Base-by-base conservation (phyloP, 2,888 invertebrate genomes). In the Nomada lathburiana region DNA sequence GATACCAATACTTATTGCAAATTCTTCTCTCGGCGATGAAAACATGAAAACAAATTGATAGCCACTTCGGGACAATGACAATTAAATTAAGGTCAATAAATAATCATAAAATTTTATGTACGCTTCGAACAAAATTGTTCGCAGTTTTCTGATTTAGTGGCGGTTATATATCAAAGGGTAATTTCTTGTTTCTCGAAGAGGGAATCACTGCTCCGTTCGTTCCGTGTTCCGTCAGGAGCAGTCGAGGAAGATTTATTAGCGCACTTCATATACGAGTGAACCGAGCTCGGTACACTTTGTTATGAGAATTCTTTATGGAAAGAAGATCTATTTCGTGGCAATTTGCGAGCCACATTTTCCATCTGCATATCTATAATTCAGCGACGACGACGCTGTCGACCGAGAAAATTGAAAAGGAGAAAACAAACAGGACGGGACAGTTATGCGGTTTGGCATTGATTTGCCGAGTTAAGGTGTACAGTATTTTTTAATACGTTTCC, bases 161-260 rank as follows among this genome's bases (percentile, higher is more conserved):
- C 7, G 59, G 78, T 50, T 44, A 65, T 80, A 72, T 36, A 64
- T 80, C 80, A 80, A 47, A 63, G 16, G 67, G 59, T 44, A 68
- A 64, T 69, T 78, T 72, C 68, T 78, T 52, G 63, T 63, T 73
- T 72, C 57, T 18, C 53, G 20, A 59, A 23, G 36, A 64, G 69
- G n/a, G 77, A 80, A 80, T 80, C 71, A 50, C 71, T 20, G 67
- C 26, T 52, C 47, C n/a, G 36, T 44, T 52, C 52, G 59, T 62
- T 74, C 55, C 52, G 29, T 44, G 65, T 77, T 71, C 77, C 73
- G 68, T 70, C 79, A 60, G 53, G 53, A 59, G 64, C 72, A 16
- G 26, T 29, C 67, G 50, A 36, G 71, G 26, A 80, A 80, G 82
- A 82, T 82, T 82, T 82, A 82, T 82, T 71, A 76, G 11, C 47